Evolutionary conservation across 2,888 invertebrate genomes (phyloP).

Genomic region (Osmoderma eremita): DNA sequence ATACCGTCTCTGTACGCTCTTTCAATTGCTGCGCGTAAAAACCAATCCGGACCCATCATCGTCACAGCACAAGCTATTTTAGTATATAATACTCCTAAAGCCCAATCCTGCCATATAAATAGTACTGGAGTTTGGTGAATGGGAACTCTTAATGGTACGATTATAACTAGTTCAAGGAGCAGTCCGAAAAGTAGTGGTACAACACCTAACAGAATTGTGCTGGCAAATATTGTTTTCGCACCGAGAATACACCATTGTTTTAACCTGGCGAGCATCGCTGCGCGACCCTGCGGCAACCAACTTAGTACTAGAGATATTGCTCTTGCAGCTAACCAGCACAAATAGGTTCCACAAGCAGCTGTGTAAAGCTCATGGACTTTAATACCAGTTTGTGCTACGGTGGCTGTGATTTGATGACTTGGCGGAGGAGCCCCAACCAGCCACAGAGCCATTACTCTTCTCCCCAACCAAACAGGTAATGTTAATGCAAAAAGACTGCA

Average conservation of each 20-base stretch:
- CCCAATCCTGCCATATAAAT: conserved; percentile 97
- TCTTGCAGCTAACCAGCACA: conserved; percentile 92
- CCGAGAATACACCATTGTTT: conserved; percentile 80
- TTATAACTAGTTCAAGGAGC: conserved; percentile 88
- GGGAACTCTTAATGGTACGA: conserved; percentile 93
- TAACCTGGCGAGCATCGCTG: conserved; percentile 76
- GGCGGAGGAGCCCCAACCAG: conserved; percentile 69
- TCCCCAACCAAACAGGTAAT: conserved; percentile 90
- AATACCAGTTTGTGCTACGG: conserved; percentile 46
- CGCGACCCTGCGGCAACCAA: conserved; percentile 90
- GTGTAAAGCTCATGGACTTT: conserved; percentile 95
- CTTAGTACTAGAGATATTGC: conserved; percentile 83
- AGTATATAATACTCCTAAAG: conserved; percentile 94
- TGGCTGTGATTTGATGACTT: conserved; percentile 57
- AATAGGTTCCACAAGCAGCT: conserved; percentile 92
- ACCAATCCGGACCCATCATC: conserved; percentile 99
- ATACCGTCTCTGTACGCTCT: conserved; percentile 93
- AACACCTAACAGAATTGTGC: conserved; percentile 83
- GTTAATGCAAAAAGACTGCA: conserved; percentile 87
- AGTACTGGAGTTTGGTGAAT: conserved; percentile 89
- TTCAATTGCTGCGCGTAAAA: conserved; percentile 90
- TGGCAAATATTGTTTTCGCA: conserved; percentile 80
- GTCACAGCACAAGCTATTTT: conserved; percentile 97
- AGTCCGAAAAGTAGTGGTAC: conserved; percentile 93
- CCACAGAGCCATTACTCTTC: conserved; percentile 89